phyloP scores from a whole-genome alignment of 1,140 invertebrate genomes.

The Halesus radiatus region DNA sequence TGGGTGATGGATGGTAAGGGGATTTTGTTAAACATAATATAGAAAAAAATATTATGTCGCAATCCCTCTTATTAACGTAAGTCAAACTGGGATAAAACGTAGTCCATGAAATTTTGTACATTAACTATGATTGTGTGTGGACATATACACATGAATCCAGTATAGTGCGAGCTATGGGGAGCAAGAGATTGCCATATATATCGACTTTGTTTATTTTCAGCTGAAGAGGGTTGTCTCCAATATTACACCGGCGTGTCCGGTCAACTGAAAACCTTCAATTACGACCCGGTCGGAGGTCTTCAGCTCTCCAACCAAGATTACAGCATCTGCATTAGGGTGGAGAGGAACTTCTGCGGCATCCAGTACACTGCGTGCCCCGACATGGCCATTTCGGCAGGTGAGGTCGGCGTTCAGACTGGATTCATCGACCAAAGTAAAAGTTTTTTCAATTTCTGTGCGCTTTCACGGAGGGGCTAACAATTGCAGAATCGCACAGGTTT shows the following conservation, averaged over 20 bases:
- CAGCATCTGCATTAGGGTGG: slow-evolving; percentile 86
- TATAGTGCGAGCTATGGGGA: too few relatives aligned
- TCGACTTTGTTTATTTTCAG: slow-evolving; percentile 63
- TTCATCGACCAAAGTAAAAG: slow-evolving; percentile 51
- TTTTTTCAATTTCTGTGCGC: slow-evolving; percentile 15
- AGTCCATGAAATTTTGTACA: too few relatives aligned
- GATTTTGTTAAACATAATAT: too few relatives aligned
- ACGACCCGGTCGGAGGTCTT: slow-evolving; percentile 79
- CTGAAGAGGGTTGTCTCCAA: slow-evolving; percentile 88
- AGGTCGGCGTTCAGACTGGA: slow-evolving; percentile 11
- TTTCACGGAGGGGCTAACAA: slow-evolving; percentile 39
- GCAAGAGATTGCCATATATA: too few relatives aligned
- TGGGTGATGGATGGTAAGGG: too few relatives aligned
- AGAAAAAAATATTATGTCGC: too few relatives aligned
- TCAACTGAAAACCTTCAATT: slow-evolving; percentile 86
- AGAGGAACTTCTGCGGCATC: slow-evolving; percentile 90
- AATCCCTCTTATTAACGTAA: too few relatives aligned
- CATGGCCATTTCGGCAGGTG: slow-evolving; percentile 62
- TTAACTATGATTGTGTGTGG: too few relatives aligned
- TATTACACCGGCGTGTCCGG: slow-evolving; percentile 86
- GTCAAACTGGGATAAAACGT: too few relatives aligned
- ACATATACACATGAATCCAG: too few relatives aligned
- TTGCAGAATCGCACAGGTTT: slow-evolving; percentile 18
- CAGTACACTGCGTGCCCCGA: slow-evolving; percentile 84
- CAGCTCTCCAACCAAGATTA: slow-evolving; percentile 92